Percentiles rank a stretch among this genome's conserved stretches.
Conservation (phyloP, 2,797 vertebrate genomes). For the Anas acuta region DNA sequence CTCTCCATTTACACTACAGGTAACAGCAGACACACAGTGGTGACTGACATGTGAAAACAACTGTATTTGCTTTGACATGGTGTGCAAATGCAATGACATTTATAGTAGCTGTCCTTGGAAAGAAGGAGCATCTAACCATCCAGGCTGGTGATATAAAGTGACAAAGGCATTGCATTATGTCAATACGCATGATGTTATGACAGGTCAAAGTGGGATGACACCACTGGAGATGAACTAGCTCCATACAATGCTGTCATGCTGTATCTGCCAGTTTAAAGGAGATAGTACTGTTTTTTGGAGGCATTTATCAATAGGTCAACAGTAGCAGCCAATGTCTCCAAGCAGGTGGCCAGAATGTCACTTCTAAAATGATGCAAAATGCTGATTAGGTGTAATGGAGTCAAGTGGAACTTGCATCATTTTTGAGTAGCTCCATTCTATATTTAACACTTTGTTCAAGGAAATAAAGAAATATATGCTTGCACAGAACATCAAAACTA, state of each 20-base stretch:
- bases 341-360: background rate
- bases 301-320: background rate
- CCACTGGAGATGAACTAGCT: background rate
- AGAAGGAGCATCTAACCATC: background rate
- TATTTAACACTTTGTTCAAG: background rate
- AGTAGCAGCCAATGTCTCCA: background rate
- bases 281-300: background rate
- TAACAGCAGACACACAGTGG: background rate
- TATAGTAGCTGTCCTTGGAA: background rate
- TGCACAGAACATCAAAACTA: background rate
- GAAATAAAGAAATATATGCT: background rate
- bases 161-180: background rate
- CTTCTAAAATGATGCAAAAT: background rate
- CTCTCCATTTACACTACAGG: constrained; percentile 1
- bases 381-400: fast-evolving
- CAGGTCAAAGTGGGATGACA: background rate
- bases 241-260: background rate
- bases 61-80: background rate
- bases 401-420: fast-evolving
- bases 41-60: background rate
- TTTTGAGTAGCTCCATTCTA: background rate
- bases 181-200: background rate
- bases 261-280: background rate
- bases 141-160: background rate
- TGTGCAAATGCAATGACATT: background rate